Percentiles rank a stretch among this genome's conserved stretches.
Evolutionary conservation across 1,140 invertebrate genomes (phyloP).

Genomic region (Lucilia cuprina): DNA sequence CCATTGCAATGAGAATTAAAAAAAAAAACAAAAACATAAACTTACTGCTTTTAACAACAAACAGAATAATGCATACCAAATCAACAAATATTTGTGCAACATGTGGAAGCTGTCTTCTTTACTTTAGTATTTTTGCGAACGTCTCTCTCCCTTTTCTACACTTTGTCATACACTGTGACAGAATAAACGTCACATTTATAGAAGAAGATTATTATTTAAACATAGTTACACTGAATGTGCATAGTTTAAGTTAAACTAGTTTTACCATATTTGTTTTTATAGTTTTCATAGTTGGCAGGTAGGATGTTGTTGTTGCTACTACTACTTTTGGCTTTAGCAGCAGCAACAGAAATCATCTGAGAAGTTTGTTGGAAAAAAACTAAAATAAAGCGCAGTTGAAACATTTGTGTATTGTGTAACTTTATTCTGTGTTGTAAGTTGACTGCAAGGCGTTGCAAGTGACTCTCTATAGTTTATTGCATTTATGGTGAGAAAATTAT

Average conservation of each 20-base stretch:
- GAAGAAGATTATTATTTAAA: not conserved
- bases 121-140: too few species aligned
- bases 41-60: not conserved
- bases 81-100: constrained; percentile 17
- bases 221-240: not conserved
- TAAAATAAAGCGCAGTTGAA: not conserved
- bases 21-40: not conserved
- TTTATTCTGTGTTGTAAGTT: not conserved
- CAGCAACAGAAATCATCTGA: not conserved
- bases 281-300: not conserved
- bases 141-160: not conserved
- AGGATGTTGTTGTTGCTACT: not conserved
- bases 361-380: not conserved
- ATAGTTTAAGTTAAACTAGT: not conserved
- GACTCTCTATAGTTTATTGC: not conserved
- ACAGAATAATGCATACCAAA: constrained; percentile 14
- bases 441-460: not conserved
- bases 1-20: too few species aligned
- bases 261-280: not conserved
- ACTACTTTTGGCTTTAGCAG: not conserved
- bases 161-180: not conserved
- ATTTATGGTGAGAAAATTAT: constrained; percentile 15
- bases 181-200: not conserved
- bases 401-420: not conserved
- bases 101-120: not conserved